phyloP scores from a whole-genome alignment of 2,113 vertebrate genomes.

The Melanostigma gelatinosum region DNA sequence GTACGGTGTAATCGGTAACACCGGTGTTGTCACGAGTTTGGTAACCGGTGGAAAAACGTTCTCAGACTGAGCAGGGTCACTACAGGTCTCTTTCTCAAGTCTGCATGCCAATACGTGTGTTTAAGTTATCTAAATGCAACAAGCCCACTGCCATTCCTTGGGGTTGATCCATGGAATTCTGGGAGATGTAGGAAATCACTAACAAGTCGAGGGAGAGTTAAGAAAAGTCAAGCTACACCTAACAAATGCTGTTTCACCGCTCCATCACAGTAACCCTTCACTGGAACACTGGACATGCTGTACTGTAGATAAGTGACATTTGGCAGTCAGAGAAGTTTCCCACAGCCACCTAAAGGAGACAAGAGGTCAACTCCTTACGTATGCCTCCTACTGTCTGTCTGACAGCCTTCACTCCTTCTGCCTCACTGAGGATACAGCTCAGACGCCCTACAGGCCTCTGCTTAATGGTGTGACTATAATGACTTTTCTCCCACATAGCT shows the following conservation, averaged over 20 bases:
- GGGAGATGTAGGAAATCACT: neutral
- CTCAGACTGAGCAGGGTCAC: neutral
- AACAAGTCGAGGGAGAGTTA: neutral
- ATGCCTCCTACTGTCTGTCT: constrained; percentile 26
- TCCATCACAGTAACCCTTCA: neutral
- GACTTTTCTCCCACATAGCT: constrained; percentile 72
- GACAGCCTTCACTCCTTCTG: constrained; percentile 39
- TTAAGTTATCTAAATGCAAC: neutral
- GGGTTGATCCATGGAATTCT: neutral
- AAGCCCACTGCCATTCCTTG: neutral
- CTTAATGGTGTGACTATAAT: constrained; percentile 71
- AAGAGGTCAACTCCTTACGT: constrained; percentile 8
- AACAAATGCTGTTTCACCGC: neutral
- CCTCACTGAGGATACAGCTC: constrained; percentile 46
- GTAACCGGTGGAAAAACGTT: neutral
- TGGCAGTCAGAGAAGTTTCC: neutral
- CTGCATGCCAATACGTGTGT: neutral
- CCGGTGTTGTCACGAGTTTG: neutral
- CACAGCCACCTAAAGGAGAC: constrained; percentile 14
- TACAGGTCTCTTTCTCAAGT: neutral
- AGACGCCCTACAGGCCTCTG: constrained; percentile 42
- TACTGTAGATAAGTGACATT: neutral
- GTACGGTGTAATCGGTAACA: too few species aligned
- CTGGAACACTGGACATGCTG: neutral
- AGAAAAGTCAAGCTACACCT: neutral